Base-by-base conservation (phyloP, 2,113 vertebrate species). In the Anhinga rufa region DNA sequence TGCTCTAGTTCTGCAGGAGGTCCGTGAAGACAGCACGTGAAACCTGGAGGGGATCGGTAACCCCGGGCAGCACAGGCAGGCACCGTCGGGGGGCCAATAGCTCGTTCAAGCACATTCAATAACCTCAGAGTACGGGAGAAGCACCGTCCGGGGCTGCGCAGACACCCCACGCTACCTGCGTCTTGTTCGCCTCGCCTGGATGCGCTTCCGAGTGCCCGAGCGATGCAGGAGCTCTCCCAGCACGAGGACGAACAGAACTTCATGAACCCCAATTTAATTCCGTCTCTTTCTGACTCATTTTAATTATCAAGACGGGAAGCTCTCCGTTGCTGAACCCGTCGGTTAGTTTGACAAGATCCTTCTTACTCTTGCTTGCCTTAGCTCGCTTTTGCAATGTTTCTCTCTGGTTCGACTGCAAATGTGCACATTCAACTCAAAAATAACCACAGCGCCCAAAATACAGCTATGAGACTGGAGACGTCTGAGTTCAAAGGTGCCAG, bases 1-100 rank as follows among this genome's bases (percentile, higher is more conserved):
- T 31, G 65, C 40, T 70, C n/a, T 31, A 12, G 17, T 64, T 70
- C 60, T 54, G 76, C 42, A 48, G 88, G 55, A 75, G 38, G 31
- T 8, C 36, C 0, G 1, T 1, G 12, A 44, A 22, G 62, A 62
- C 5, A 14, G 22, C n/a, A 28, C 20, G 16, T 3, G 24, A 55
- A 40, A 55, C 9, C 20, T 10, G 61, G 24, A 29, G 54, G 44
- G 66, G 78, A 40, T 26, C 40, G 7, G n/a, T 13, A 54, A 48
- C 32, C 22, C 22, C 22, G 5, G 7, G 9, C 12, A 55, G 40
- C 40, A 26, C 7, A 3, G 28, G 11, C 40, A 61, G 82, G 61
- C n/a, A 65, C 58, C 25, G 20, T 9, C 52, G 31, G 10, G 32
- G 28, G 1, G 11, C 13, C 26, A 28, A 1, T 0, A 34, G 6